Evolutionary conservation across 1,140 invertebrate genomes (phyloP).

Genomic region (Eubasilissa regina): DNA sequence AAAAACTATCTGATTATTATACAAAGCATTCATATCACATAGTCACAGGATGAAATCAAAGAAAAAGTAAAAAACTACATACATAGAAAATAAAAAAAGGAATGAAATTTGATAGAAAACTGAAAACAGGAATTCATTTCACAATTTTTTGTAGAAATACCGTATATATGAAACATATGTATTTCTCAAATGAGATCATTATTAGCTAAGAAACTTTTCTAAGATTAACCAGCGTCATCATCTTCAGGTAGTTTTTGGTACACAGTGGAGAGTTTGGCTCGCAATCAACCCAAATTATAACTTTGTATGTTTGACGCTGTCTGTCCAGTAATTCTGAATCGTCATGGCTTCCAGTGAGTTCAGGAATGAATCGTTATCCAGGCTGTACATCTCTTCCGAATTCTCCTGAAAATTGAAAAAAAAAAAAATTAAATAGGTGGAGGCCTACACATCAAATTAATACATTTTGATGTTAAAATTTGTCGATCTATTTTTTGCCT

Average conservation of each 20-base stretch:
- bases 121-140: not conserved
- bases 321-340: slow-evolving; percentile 94
- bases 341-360: slow-evolving; percentile 94
- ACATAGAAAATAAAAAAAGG: not conserved
- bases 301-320: slow-evolving; percentile 92
- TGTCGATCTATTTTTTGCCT: too few species aligned
- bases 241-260: slow-evolving; percentile 34
- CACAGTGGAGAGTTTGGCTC: slow-evolving; percentile 5
- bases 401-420: slow-evolving; percentile 80
- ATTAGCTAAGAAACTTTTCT: slow-evolving; percentile 16
- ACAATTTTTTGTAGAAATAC: slow-evolving; percentile 17
- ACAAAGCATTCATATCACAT: too few species aligned
- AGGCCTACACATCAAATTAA: not conserved
- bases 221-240: not conserved
- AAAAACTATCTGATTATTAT: not conserved
- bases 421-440: not conserved
- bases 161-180: not conserved
- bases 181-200: slow-evolving; percentile 35
- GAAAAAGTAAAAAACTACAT: not conserved
- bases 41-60: not conserved
- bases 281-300: not conserved
- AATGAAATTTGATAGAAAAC: not conserved
- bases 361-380: slow-evolving; percentile 93
- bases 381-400: slow-evolving; percentile 92
- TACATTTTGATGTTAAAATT: too few species aligned